Percentiles rank a stretch among this genome's conserved stretches.
phyloP scores from a whole-genome alignment of 2,113 vertebrate species.

The Leptobrachium ailaonicum region DNA sequence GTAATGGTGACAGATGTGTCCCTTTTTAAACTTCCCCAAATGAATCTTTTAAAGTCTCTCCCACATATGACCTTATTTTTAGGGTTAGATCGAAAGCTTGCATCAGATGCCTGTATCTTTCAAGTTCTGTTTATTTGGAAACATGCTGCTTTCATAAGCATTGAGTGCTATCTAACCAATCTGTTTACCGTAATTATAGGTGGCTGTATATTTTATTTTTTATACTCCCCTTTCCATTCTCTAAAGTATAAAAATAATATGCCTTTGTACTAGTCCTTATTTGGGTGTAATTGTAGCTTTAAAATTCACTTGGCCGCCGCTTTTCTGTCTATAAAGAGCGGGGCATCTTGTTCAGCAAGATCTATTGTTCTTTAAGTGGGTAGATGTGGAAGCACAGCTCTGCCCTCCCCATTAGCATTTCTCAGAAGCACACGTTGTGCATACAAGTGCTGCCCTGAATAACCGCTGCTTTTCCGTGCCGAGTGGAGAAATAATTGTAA shows the following conservation, averaged over 20 bases:
- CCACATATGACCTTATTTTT: too few species aligned
- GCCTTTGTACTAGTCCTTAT: background rate
- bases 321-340: background rate
- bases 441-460: constrained; percentile 2
- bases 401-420: constrained; percentile 58
- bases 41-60: too few species aligned
- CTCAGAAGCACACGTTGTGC: constrained; percentile 46
- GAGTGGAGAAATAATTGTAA: constrained; percentile 54
- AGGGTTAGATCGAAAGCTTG: too few species aligned
- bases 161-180: too few species aligned
- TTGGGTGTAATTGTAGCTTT: constrained; percentile 1
- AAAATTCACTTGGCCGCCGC: background rate
- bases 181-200: too few species aligned
- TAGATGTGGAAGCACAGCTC: constrained; percentile 31
- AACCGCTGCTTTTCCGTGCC: constrained; percentile 1
- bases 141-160: too few species aligned
- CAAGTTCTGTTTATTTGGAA: too few species aligned
- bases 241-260: background rate
- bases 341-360: constrained; percentile 37
- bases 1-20: too few species aligned
- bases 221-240: background rate
- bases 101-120: too few species aligned
- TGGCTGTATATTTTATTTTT: too few species aligned
- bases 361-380: constrained; percentile 51
- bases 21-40: too few species aligned